phyloP scores from a whole-genome alignment of 1,140 invertebrate species.

The Scaptomyza pallida region DNA sequence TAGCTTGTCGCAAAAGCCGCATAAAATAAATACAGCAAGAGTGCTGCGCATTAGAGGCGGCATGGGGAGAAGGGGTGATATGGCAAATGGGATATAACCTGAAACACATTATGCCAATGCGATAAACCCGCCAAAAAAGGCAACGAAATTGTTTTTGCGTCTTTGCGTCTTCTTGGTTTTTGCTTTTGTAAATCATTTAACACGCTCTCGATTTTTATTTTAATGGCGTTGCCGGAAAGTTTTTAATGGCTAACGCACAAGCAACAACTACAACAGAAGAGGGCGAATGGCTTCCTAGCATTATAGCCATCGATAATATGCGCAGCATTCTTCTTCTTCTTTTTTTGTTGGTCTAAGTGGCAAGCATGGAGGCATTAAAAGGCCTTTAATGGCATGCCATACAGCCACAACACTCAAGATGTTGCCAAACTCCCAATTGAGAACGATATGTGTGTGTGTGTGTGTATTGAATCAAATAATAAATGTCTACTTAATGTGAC shows the following conservation, averaged over 20 bases:
- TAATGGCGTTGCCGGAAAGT: constrained; percentile 69
- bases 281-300: background rate
- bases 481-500: background rate
- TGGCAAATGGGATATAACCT: constrained; percentile 31
- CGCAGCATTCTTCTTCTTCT: constrained; percentile 10
- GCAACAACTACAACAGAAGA: background rate
- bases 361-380: constrained; percentile 36
- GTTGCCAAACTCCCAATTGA: constrained; percentile 28
- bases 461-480: background rate
- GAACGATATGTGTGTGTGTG: background rate
- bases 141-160: constrained; percentile 58
- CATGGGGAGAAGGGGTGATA: background rate
- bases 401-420: constrained; percentile 41
- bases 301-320: constrained; percentile 47
- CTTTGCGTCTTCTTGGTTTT: background rate
- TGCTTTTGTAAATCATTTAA: constrained; percentile 75
- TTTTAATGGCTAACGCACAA: constrained; percentile 54
- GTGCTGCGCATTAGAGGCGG: background rate
- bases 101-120: constrained; percentile 47
- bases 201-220: constrained; percentile 78
- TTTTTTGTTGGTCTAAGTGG: constrained; percentile 39
- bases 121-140: constrained; percentile 48
- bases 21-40: constrained; percentile 39
- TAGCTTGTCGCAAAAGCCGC: constrained; percentile 49
- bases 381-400: constrained; percentile 41